Base-by-base conservation (phyloP, 1,140 invertebrate genomes). In the Branchinecta lindahli region DNA sequence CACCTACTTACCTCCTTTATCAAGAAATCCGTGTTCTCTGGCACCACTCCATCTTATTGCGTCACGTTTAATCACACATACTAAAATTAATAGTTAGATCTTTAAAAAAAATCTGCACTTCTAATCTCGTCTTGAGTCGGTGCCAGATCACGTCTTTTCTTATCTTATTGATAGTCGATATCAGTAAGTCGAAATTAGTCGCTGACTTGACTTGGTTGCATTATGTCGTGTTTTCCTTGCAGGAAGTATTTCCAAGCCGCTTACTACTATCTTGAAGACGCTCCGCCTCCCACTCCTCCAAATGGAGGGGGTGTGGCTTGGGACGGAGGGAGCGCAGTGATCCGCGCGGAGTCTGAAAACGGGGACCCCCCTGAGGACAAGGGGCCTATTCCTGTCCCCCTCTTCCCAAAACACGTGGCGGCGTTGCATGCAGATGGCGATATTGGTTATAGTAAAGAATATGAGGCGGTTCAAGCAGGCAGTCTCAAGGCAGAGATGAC, bases 371-470 rank as follows among this genome's bases (percentile, higher is more conserved):
- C 47, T 15, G 68, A 47, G 15, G 45, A 69, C 10, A 82, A 85
- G 47, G 83, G 84, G 66, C 82, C 91, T 0, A 85, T 92, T 66
- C 84, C 85, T 7, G 86, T 91, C 0, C 81, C 86, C 72, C 81
- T 85, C 70, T 94, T 93, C 80, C 82, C 85, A 0, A 85, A 86
- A 73, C 91, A 94, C 78, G 91, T 94, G 12, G 85, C 86, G 9
- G 82, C 85, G 52, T 78, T 94, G 61, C 92, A 94, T 80, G 90
- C 90, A 8, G 90, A 93, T 79, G 88, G 89, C 3, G 90, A 92
- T 77, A 90, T 92, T 75, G 90, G 89, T 6, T 91, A 91, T 77
- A 90, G 90, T 76, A 91, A 92, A 75, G 92, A 94, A 77, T 94
- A 94, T 77, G 92, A 95, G 77, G 84, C 89, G 15, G 90, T 92